phyloP scores from a whole-genome alignment of 2,797 vertebrate genomes.

The Parambassis ranga region DNA sequence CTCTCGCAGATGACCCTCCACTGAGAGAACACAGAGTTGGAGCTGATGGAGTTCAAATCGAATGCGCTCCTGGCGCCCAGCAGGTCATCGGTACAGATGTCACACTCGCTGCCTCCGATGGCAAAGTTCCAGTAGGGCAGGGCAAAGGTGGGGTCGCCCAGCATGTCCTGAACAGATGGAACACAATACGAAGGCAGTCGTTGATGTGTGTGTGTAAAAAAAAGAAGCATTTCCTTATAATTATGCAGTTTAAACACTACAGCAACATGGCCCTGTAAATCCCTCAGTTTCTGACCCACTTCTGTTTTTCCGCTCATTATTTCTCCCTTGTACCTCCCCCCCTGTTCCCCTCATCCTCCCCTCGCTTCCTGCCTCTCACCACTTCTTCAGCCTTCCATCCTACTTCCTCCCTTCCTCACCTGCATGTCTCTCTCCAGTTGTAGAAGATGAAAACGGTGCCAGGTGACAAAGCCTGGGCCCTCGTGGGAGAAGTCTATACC shows the following conservation, averaged over 20 bases:
- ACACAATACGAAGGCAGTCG: not conserved
- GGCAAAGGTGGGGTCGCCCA: conserved; percentile 87
- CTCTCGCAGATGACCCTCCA: conserved; percentile 92
- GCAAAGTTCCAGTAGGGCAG: conserved; percentile 98
- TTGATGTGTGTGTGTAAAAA: not conserved
- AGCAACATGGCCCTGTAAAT: too few relatives aligned
- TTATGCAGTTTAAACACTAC: too few relatives aligned
- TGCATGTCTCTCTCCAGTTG: conserved; percentile 95
- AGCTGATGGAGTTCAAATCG: conserved; percentile 84
- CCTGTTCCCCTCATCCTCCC: not conserved
- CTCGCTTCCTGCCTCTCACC: conserved; percentile 3
- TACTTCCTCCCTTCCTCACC: conserved; percentile 66
- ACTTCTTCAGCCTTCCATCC: not conserved
- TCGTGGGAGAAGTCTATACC: conserved; percentile 96
- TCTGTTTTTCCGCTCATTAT: too few relatives aligned
- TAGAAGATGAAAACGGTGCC: conserved; percentile 94
- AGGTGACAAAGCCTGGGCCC: conserved; percentile 95
- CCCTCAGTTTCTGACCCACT: too few relatives aligned
- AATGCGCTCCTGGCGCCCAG: conserved; percentile 92
- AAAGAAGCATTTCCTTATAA: too few relatives aligned
- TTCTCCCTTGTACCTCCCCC: too few relatives aligned
- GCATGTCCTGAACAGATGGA: conserved; percentile 83
- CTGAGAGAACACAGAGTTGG: conserved; percentile 92
- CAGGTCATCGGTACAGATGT: conserved; percentile 93
- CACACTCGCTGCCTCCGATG: conserved; percentile 88